phyloP scores from a whole-genome alignment of 53 echinoderm and acorn worm species.

The Echinarachnius parma region DNA sequence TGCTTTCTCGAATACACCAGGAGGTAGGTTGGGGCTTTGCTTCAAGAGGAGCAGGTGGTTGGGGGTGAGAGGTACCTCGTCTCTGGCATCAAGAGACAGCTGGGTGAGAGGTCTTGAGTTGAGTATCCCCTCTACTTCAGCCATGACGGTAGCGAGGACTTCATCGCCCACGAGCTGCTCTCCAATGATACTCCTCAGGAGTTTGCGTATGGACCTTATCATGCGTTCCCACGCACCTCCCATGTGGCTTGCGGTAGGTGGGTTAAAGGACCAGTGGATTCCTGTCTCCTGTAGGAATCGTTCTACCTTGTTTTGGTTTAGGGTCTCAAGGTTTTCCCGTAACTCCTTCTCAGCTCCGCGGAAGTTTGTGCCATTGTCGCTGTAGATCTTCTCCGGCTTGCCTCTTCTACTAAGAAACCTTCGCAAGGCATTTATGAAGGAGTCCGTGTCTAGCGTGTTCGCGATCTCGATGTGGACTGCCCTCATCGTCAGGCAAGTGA shows the following conservation, averaged over 20 bases:
- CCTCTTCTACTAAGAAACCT: conserved; percentile 60
- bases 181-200: too few relatives aligned
- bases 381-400: conserved; percentile 50
- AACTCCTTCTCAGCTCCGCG: conserved; percentile 65
- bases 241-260: conserved; percentile 67
- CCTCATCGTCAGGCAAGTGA: conserved; percentile 60
- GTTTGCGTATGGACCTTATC: conserved; percentile 56
- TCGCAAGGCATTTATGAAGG: conserved; percentile 57
- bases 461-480: conserved; percentile 68
- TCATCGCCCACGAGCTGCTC: too few relatives aligned
- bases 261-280: conserved; percentile 65
- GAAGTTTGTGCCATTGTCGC: conserved; percentile 80
- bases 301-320: conserved; percentile 47
- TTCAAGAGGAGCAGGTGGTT: conserved; percentile 62
- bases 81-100: conserved; percentile 45
- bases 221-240: conserved; percentile 68
- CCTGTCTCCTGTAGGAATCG: conserved; percentile 37
- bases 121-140: too few relatives aligned
- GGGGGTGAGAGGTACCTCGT: conserved; percentile 59
- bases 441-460: conserved; percentile 55
- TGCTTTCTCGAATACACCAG: conserved; percentile 32
- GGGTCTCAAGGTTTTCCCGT: conserved; percentile 14
- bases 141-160: too few relatives aligned
- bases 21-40: conserved; percentile 12
- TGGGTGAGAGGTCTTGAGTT: conserved; percentile 61